phyloP scores from a whole-genome alignment of 2,797 vertebrate genomes.

The Thunnus albacares region DNA sequence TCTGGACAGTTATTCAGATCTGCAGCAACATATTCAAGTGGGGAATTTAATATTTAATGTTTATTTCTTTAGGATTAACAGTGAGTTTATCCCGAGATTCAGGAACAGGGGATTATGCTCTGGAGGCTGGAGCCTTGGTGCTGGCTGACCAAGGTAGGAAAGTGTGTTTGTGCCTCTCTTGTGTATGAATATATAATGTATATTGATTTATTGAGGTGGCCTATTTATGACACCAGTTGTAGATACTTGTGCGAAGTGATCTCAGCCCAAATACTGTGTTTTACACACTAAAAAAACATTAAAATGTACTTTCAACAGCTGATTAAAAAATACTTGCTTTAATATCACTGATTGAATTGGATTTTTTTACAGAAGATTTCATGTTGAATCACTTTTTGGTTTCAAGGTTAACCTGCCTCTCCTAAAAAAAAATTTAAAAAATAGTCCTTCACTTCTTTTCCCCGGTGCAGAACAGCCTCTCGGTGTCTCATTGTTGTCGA shows the following conservation, averaged over 20 bases:
- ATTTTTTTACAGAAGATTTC: not conserved
- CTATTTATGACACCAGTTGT: not conserved
- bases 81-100: slow-evolving; percentile 94
- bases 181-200: not conserved
- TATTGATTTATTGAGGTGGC: not conserved
- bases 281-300: not conserved
- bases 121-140: slow-evolving; percentile 97
- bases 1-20: not conserved
- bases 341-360: not conserved
- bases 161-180: not conserved
- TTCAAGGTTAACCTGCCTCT: not conserved
- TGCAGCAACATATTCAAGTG: not conserved
- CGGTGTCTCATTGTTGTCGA: not conserved
- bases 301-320: not conserved
- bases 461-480: not conserved
- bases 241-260: not conserved
- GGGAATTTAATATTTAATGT: not conserved
- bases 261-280: not conserved
- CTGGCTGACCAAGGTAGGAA: slow-evolving; percentile 86
- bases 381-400: not conserved
- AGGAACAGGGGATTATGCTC: slow-evolving; percentile 93
- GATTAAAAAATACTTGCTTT: not conserved
- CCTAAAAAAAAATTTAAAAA: not conserved
- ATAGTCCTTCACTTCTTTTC: not conserved
- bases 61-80: slow-evolving; percentile 87